phyloP scores from a whole-genome alignment of 1,140 invertebrate genomes.

The Acromyrmex echinatior region DNA sequence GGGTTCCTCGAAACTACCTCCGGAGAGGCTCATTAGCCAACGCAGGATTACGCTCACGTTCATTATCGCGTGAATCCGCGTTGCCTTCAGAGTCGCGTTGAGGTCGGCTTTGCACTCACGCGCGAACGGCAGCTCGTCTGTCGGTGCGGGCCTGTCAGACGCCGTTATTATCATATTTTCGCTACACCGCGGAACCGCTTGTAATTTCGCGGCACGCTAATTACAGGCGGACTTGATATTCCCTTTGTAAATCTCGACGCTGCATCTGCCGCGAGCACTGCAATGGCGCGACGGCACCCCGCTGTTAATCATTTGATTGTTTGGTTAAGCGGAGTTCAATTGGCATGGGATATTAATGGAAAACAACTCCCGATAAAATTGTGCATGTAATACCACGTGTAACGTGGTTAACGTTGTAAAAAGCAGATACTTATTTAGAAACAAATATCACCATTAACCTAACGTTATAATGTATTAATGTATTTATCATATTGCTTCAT shows the following conservation, averaged over 20 bases:
- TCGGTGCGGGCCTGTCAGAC: conserved; percentile 40
- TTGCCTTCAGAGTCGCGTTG: conserved; percentile 17
- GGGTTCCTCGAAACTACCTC: conserved; percentile 52
- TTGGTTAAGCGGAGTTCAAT: conserved; percentile 38
- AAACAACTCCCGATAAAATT: conserved; percentile 28
- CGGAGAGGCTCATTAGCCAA: conserved; percentile 49
- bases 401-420: not conserved
- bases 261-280: not conserved
- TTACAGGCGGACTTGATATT: conserved; percentile 55
- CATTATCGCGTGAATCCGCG: conserved; percentile 51
- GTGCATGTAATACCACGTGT: not conserved
- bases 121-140: conserved; percentile 26
- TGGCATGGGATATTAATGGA: conserved; percentile 45
- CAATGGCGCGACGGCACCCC: conserved; percentile 15
- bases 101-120: conserved; percentile 34
- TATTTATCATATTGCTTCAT: too few relatives aligned
- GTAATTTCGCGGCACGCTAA: conserved; percentile 53
- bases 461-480: not conserved
- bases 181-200: conserved; percentile 41
- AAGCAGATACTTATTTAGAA: conserved; percentile 2
- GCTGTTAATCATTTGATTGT: conserved; percentile 56
- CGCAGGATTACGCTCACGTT: conserved; percentile 40
- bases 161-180: conserved; percentile 60
- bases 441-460: not conserved
- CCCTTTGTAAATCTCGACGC: conserved; percentile 58